phyloP scores from a whole-genome alignment of 2,113 vertebrate species.

The Corythoichthys intestinalis region DNA sequence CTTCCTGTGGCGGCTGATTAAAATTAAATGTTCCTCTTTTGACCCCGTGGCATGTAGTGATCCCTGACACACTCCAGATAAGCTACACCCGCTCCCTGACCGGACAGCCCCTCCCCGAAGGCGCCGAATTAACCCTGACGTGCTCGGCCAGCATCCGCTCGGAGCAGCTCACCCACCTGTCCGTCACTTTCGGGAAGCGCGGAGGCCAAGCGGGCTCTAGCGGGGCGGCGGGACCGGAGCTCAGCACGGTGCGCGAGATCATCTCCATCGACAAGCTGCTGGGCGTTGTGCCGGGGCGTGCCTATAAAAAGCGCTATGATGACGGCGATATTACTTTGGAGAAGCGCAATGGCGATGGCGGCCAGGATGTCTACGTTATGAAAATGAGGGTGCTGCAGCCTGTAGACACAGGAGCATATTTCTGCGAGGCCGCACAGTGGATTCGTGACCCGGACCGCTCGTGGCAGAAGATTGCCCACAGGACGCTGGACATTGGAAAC shows the following conservation, averaged over 20 bases:
- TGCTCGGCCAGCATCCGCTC: conserved; percentile 75
- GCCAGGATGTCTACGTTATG: conserved; percentile 73
- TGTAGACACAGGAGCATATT: conserved; percentile 76
- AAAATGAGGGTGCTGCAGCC: conserved; percentile 70
- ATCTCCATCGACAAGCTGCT: conserved; percentile 74
- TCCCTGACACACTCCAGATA: conserved; percentile 80
- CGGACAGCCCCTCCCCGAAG: conserved; percentile 71
- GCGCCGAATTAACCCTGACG: conserved; percentile 75
- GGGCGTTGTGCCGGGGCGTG: conserved; percentile 58
- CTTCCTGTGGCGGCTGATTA: not conserved
- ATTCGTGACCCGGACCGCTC: conserved; percentile 78
- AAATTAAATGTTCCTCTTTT: conserved; percentile 19
- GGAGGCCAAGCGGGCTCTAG: conserved; percentile 3
- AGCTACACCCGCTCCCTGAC: conserved; percentile 60
- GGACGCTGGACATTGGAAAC: conserved; percentile 78
- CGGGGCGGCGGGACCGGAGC: conserved; percentile 46
- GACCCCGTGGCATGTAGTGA: conserved; percentile 64
- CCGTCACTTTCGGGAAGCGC: conserved; percentile 77
- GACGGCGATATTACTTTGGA: conserved; percentile 75
- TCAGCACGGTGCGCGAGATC: conserved; percentile 71
- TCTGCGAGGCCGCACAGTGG: conserved; percentile 82
- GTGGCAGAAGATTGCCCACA: conserved; percentile 82
- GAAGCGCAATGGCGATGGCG: conserved; percentile 70
- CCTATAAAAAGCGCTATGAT: conserved; percentile 68
- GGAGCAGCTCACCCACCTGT: conserved; percentile 81